phyloP scores from a whole-genome alignment of 2,113 vertebrate genomes.

The Nymphicus hollandicus region DNA sequence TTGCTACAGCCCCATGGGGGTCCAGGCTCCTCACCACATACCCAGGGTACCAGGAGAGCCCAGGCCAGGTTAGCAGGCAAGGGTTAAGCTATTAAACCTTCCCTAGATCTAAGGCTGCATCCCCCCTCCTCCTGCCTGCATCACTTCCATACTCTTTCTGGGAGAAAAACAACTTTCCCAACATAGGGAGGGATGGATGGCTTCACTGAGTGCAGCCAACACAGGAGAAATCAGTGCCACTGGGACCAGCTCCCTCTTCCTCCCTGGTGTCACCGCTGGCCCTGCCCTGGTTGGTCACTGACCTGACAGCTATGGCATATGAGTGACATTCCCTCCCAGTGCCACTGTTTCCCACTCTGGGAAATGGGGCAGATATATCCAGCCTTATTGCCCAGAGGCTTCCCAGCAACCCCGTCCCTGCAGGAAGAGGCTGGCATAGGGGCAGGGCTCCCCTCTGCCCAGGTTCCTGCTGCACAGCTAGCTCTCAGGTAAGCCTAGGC shows the following conservation, averaged over 20 bases:
- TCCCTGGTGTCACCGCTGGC: not conserved
- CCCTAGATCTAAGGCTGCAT: not conserved
- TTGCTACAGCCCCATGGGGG: fast-evolving
- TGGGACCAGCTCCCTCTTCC: not conserved
- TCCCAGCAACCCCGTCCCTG: not conserved
- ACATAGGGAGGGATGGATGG: not conserved
- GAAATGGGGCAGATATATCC: not conserved
- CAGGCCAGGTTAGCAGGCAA: not conserved
- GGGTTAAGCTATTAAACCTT: not conserved
- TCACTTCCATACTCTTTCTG: not conserved
- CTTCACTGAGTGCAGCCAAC: fast-evolving
- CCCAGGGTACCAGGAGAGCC: not conserved
- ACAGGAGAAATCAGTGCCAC: fast-evolving
- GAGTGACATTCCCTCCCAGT: not conserved
- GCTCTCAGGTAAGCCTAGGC: not conserved
- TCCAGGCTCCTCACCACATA: fast-evolving
- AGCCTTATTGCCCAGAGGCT: not conserved
- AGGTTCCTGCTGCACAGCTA: not conserved
- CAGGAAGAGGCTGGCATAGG: not conserved
- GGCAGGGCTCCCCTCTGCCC: not conserved
- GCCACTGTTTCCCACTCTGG: not conserved
- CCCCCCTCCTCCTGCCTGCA: not conserved
- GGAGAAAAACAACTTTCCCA: not conserved
- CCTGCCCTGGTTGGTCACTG: not conserved
- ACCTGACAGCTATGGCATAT: not conserved